Evolutionary conservation across 2,113 vertebrate species (phyloP).

Genomic region (Promerops cafer): DNA sequence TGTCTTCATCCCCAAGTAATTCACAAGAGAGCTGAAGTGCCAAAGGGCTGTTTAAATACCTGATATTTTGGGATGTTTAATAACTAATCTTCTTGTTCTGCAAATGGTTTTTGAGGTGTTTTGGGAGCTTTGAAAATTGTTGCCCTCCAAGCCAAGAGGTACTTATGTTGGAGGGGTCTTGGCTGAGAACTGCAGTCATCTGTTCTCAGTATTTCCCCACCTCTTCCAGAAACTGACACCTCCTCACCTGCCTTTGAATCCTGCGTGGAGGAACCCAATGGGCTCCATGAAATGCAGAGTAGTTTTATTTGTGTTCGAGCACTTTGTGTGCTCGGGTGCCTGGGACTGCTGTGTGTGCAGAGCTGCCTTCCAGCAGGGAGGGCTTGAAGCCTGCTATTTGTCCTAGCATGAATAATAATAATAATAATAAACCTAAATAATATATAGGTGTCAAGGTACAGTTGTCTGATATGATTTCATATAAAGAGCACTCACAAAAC

Average conservation of each 20-base stretch:
- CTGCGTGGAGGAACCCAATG: not conserved
- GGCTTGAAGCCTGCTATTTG: not conserved
- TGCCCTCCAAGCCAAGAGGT: not conserved
- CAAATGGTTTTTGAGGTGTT: not conserved
- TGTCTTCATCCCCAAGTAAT: not conserved
- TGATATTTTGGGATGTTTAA: not conserved
- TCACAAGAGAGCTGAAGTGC: not conserved
- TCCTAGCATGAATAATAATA: not conserved
- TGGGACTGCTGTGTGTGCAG: not conserved
- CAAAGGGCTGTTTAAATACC: not conserved
- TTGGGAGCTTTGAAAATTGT: not conserved
- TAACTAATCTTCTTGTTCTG: not conserved
- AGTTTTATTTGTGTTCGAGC: not conserved
- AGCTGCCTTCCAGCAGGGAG: not conserved
- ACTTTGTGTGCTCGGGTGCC: not conserved
- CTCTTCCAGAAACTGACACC: not conserved
- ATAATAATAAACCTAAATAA: slow-evolving; percentile 14
- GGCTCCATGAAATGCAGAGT: not conserved
- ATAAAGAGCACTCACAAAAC: not conserved
- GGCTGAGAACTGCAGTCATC: not conserved
- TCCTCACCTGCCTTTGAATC: not conserved
- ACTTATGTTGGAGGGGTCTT: not conserved
- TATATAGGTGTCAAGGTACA: not conserved
- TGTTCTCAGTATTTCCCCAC: not conserved
- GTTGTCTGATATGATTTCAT: not conserved